These are phyloP conservation scores for Drosophila kikkawai DNA, from an alignment of 1,140 invertebrate genomes.

Conservation along the genomic window DNA sequence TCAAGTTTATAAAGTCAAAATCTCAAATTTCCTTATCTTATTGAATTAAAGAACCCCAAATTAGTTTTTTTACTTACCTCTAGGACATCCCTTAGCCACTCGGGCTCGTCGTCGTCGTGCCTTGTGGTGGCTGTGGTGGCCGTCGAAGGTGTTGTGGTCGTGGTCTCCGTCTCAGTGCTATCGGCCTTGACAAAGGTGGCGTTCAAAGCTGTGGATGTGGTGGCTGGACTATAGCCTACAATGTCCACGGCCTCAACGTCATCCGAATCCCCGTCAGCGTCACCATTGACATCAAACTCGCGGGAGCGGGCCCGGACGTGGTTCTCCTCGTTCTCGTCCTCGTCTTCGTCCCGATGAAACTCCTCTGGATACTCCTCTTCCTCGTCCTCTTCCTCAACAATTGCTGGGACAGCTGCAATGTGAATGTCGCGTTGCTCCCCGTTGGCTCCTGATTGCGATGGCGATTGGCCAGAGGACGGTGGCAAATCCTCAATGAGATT, in stretches of 20 bases:
- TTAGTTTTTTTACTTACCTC: conserved; percentile 58
- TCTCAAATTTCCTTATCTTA: background rate
- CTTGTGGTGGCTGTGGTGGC: conserved; percentile 78
- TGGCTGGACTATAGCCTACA: conserved; percentile 69
- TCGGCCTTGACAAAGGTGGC: conserved; percentile 69
- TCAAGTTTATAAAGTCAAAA: background rate
- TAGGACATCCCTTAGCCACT: conserved; percentile 87
- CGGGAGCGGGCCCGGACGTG: conserved; percentile 40
- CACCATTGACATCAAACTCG: conserved; percentile 49
- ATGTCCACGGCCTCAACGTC: conserved; percentile 77
- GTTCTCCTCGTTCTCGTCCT: conserved; percentile 42
- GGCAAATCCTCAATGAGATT: conserved; percentile 75
- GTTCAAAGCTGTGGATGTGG: conserved; percentile 44
- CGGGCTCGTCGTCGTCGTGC: conserved; percentile 86
- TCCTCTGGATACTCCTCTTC: conserved; percentile 9
- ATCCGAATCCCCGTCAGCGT: conserved; percentile 67
- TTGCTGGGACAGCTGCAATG: conserved; percentile 54
- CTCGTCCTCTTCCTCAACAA: conserved; percentile 43
- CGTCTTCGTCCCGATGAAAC: conserved; percentile 18
- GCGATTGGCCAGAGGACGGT: conserved; percentile 30
- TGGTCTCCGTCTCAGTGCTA: conserved; percentile 71
- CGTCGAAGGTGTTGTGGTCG: conserved; percentile 68
- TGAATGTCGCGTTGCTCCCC: conserved; percentile 56
- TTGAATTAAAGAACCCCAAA: background rate
- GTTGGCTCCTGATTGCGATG: conserved; percentile 34